Evolutionary conservation across 2,797 vertebrate genomes (phyloP).

Genomic region (Typhlichthys eigenmanni): DNA sequence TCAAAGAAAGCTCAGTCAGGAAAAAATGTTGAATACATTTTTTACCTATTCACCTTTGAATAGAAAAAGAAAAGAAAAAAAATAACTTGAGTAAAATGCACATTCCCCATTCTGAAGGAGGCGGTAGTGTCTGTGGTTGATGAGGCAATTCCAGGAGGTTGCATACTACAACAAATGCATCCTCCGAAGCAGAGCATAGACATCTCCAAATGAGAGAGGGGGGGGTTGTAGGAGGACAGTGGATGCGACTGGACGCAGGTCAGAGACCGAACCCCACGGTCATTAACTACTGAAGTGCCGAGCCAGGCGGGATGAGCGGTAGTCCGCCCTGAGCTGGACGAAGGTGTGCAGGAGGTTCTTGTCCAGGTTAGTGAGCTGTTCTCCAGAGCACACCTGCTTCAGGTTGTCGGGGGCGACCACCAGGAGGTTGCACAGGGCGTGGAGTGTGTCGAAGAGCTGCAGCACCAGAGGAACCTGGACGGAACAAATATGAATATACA

Average conservation of each 20-base stretch:
- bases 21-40: constrained; percentile 21
- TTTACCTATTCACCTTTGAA: constrained; percentile 52
- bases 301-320: constrained; percentile 91
- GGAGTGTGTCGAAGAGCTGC: constrained; percentile 97
- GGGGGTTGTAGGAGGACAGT: neutral
- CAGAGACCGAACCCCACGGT: constrained; percentile 28
- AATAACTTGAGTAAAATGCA: constrained; percentile 58
- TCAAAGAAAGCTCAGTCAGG: constrained; percentile 55
- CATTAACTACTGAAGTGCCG: constrained; percentile 99
- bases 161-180: constrained; percentile 12
- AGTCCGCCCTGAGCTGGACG: constrained; percentile 96
- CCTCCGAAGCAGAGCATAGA: constrained; percentile 40
- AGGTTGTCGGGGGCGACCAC: constrained; percentile 99
- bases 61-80: constrained; percentile 38
- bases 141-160: constrained; percentile 45
- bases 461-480: constrained; percentile 92
- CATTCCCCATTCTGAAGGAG: constrained; percentile 61
- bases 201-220: constrained; percentile 52
- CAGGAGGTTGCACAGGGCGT: constrained; percentile 98
- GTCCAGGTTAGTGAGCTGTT: constrained; percentile 98
- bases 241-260: constrained; percentile 62
- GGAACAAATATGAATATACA: constrained; percentile 5
- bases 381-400: constrained; percentile 98
- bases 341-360: constrained; percentile 97
- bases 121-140: constrained; percentile 34